Base-by-base conservation (phyloP, 2,113 vertebrate genomes). In the Cynoglossus semilaevis region DNA sequence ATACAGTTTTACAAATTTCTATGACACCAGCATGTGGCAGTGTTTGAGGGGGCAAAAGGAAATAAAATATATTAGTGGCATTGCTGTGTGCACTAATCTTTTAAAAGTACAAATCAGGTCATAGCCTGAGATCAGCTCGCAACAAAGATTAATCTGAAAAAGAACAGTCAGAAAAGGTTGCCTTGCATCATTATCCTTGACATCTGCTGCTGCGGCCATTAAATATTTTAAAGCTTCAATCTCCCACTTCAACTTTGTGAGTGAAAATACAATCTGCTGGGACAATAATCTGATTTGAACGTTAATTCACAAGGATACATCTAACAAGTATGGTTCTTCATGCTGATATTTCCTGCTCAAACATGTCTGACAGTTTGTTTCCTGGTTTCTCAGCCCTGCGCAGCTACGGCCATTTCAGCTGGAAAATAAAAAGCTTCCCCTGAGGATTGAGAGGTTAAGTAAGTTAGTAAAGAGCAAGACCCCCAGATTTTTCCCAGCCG, bases 151-250 rank as follows among this genome's bases (percentile, higher is more conserved):
- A 70, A 47, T 55, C 57, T 58, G 50, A 38, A 67, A 80, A 83
- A 79, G 61, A 52, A 65, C 53, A 46, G 72, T 76, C 66, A 46
- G 55, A 63, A 63, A 68, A 56, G 17, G 48, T 56, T 42, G 51
- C 67, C 49, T 58, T 3, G 52, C 67, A 64, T 74, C 72, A 74
- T 70, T 77, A 79, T 82, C 73, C 62, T 44, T n/a, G 59, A 81
- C 74, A 87, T 78, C 76, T 75, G 80, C 56, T 65, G 69, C 63
- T 34, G 51, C 6, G 22, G 51, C 43, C 16, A 18, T 49, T 72
- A 58, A 81, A 60, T 52, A 72, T 77, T 68, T 80, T 41, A 75
- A 64, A 79, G 67, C 57, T 51, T 54, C 50, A 58, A 44, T 51
- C 60, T 66, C 29, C 15, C 51, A 15, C 66, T 52, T 38, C 56